These are phyloP conservation scores for Bolborhynchus lineola DNA, from an alignment of 2,113 vertebrate species.

Conservation along the genomic window DNA sequence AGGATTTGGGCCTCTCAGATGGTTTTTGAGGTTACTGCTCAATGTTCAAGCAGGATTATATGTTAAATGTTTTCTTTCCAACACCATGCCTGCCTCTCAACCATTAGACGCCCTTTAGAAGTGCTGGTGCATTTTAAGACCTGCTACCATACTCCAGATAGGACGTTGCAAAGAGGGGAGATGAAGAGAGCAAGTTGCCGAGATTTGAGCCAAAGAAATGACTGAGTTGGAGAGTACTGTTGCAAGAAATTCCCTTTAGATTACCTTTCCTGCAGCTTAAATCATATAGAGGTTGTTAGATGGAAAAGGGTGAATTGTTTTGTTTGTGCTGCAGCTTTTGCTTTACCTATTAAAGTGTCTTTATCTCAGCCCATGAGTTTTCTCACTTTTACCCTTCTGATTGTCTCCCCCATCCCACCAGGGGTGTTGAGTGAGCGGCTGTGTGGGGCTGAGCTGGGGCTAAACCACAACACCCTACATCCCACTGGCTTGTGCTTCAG, in stretches of 20 bases:
- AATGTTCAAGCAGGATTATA: not conserved
- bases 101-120: not conserved
- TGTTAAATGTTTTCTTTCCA: not conserved
- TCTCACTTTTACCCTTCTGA: not conserved
- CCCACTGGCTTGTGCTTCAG: not conserved
- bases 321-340: not conserved
- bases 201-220: not conserved
- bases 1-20: not conserved
- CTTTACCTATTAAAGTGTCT: not conserved
- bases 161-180: not conserved
- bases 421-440: not conserved
- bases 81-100: not conserved
- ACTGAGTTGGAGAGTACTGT: not conserved
- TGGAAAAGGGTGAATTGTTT: not conserved
- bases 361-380: not conserved
- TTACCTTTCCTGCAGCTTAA: not conserved
- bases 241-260: not conserved
- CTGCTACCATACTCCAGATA: not conserved
- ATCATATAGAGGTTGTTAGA: not conserved
- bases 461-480: not conserved
- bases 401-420: too few species aligned
- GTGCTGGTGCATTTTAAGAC: not conserved
- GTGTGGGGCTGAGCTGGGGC: not conserved
- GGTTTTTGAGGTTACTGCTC: not conserved
- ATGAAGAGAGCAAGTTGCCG: not conserved